phyloP scores from a whole-genome alignment of 2,113 vertebrate genomes.

The Apistogramma diplotaenia region DNA sequence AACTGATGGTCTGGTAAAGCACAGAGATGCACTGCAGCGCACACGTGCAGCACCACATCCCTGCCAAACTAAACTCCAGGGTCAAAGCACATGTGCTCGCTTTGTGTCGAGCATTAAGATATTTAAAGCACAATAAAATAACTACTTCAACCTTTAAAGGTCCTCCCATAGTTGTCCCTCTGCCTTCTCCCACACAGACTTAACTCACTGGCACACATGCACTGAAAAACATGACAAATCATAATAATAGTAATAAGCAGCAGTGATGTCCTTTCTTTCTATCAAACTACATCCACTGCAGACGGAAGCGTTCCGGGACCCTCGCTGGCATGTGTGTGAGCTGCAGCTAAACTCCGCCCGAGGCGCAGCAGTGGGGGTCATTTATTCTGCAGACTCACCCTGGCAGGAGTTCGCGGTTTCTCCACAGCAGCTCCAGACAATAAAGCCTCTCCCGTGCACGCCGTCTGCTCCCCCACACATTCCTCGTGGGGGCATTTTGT shows the following conservation, averaged over 20 bases:
- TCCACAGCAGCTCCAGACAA: neutral
- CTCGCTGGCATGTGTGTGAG: fast-evolving
- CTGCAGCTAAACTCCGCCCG: no score
- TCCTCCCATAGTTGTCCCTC: no score
- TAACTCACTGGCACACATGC: no score
- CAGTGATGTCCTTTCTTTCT: neutral
- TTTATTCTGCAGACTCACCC: neutral
- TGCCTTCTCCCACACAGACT: no score
- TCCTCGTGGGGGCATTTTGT: neutral
- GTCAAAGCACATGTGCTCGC: neutral
- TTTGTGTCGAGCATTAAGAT: neutral
- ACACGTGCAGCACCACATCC: neutral
- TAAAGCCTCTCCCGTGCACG: neutral
- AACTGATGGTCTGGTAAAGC: neutral
- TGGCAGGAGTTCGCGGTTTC: neutral
- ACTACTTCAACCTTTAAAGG: neutral
- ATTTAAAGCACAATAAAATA: fast-evolving
- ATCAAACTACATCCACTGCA: no score
- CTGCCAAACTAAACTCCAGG: neutral
- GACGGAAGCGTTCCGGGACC: neutral
- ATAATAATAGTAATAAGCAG: no score
- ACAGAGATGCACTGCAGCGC: neutral
- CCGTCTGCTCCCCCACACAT: neutral
- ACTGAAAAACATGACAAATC: no score
- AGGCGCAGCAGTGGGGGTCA: neutral